A percentile compares a stretch with the other conserved stretches of the same genome.
These are phyloP conservation scores for Sepiola atlantica DNA, from an alignment of 2,888 invertebrate genomes.

Conservation along the genomic window DNA sequence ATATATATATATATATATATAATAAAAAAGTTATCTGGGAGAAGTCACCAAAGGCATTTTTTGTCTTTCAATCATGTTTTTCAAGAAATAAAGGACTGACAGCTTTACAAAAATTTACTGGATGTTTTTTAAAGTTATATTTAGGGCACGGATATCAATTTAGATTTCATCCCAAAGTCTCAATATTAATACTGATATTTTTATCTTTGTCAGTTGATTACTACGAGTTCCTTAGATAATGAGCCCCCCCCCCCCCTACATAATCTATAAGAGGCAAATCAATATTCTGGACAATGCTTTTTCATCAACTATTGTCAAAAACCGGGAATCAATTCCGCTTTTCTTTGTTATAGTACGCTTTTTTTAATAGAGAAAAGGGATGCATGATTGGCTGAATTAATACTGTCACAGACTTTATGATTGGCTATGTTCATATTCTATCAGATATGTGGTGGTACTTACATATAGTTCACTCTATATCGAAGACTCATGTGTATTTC, in stretches of 20 bases:
- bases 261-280: neutral
- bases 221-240: neutral
- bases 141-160: neutral
- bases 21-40: neutral
- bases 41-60: neutral
- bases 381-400: too few relatives aligned
- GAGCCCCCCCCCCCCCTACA: neutral
- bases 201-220: neutral
- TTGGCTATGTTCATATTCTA: too few relatives aligned
- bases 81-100: neutral
- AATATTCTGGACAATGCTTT: neutral
- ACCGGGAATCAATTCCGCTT: neutral
- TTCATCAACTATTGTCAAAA: neutral
- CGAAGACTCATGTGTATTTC: too few relatives aligned
- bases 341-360: neutral
- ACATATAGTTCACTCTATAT: too few relatives aligned
- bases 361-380: too few relatives aligned
- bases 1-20: too few relatives aligned
- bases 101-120: neutral
- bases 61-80: neutral
- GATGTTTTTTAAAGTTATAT: neutral
- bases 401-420: too few relatives aligned
- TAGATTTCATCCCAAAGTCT: constrained; percentile 11
- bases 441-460: too few relatives aligned
- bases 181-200: neutral